Evolutionary conservation across 1,140 invertebrate species (phyloP), one percentile per base, ranked within the genome.

Genomic region (Globodera rostochiensis): DNA sequence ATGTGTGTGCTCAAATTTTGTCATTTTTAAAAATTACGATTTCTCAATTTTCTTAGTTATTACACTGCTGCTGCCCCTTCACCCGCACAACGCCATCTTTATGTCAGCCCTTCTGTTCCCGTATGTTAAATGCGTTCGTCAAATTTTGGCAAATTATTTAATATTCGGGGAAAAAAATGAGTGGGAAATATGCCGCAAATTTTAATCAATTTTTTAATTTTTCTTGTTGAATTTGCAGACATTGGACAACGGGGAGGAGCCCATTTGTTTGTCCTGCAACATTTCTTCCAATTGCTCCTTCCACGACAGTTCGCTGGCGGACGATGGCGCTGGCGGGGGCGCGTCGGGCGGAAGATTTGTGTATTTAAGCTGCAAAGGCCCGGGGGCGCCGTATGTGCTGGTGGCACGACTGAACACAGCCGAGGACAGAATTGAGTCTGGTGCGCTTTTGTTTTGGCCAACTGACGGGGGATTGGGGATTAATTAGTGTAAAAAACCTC

Each of bases 211-310:
- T 25, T 25, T 36, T 36, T 36, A 36, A 0, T 53, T 71, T 45
- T 71, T 13, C 0, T 71, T 74, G 47, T 7, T 53, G 4, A 53
- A 25, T 25, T 82, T 82, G 82, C 36, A 57, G 74, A 66, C 21
- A 45, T 73, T 49, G 19, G 15, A 77, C 75, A 46, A 47, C 49
- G 45, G 50, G 25, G 11, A 66, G 9, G 69, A 80, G n/a, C 84
- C 84, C 19, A 66, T 66, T 15, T 86, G 85, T 71, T 70, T 86
- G 19, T 82, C 85, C 13, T 86, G 85, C 64, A 78, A 81, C 70
- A 49, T 86, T n/a, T 87, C 86, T n/a, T n/a, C 69, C 19, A 85
- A 86, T 71, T 86, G 85, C 66, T 80, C 85, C 47, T 86, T 71
- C 71, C 86, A 86, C 73, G 86, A 87, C 60, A 87, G 79, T 4